These are phyloP conservation scores for Actinia equina DNA, from an alignment of 64 coral and sea anemone species.

Conservation along the genomic window DNA sequence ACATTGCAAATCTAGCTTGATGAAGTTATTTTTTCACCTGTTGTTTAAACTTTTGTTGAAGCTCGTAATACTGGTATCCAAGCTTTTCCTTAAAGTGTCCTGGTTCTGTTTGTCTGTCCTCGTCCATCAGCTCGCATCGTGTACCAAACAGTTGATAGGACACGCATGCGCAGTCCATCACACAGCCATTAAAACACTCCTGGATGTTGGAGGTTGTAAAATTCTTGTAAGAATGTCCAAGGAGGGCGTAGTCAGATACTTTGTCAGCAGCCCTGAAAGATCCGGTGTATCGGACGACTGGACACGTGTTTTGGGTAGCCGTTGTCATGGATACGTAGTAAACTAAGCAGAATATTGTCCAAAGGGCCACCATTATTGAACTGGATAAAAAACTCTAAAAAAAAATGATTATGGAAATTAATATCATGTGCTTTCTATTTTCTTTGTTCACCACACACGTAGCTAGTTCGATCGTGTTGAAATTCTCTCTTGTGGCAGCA, in stretches of 20 bases:
- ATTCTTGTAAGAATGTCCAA: conserved; percentile 15
- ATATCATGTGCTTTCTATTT: too few relatives aligned
- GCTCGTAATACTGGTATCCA: conserved; percentile 32
- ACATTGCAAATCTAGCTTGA: background rate
- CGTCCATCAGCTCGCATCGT: conserved; percentile 44
- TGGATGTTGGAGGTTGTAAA: background rate
- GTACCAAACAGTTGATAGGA: conserved; percentile 32
- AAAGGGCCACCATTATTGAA: background rate
- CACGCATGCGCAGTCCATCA: conserved; percentile 26
- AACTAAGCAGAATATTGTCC: background rate
- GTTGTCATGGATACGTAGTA: background rate
- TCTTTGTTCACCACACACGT: too few relatives aligned
- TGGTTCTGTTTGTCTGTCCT: conserved; percentile 27
- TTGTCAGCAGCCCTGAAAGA: background rate
- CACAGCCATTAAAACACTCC: background rate
- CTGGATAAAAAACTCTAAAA: too few relatives aligned
- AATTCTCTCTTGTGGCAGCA: too few relatives aligned
- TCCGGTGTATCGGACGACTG: background rate
- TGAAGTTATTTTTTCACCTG: conserved; percentile 10
- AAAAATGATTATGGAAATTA: too few relatives aligned
- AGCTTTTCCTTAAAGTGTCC: background rate
- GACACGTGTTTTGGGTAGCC: background rate
- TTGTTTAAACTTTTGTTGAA: conserved; percentile 3
- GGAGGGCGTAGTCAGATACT: background rate
- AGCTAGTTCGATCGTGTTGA: too few relatives aligned